Conservation (phyloP, 2,888 invertebrate genomes). For the Rhamnusium bicolor region DNA sequence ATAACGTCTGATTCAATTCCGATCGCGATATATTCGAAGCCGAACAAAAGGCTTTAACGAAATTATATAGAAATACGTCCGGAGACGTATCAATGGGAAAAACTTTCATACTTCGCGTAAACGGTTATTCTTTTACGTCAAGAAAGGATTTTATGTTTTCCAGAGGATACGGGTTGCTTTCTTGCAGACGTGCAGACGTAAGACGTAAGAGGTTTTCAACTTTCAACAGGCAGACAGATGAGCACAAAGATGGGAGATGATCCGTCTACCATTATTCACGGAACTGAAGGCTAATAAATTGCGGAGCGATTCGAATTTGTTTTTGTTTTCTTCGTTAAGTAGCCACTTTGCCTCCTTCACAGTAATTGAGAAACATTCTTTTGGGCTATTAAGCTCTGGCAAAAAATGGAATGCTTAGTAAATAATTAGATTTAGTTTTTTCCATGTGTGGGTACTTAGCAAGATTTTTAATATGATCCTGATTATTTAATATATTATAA, state of each 20-base stretch:
- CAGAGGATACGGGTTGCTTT: not conserved
- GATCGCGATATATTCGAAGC: constrained; percentile 19
- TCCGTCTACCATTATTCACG: constrained; percentile 29
- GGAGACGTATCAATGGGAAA: constrained; percentile 18
- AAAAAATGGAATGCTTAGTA: not conserved
- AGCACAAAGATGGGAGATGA: constrained; percentile 35
- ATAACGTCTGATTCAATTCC: constrained; percentile 48
- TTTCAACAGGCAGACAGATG: constrained; percentile 10
- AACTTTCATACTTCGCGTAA: constrained; percentile 5
- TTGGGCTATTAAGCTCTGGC: not conserved
- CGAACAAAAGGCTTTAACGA: constrained; percentile 14
- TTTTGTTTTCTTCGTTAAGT: constrained; percentile 27
- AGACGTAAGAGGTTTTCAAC: constrained; percentile 21
- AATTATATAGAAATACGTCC: constrained; percentile 13
- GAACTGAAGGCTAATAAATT: constrained; percentile 35
- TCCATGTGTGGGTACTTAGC: not conserved
- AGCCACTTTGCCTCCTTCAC: constrained; percentile 7
- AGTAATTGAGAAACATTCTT: constrained; percentile 19
- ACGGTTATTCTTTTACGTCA: constrained; percentile 30
- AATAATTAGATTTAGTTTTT: not conserved
- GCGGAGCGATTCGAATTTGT: constrained; percentile 17
- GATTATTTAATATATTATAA: too few species aligned
- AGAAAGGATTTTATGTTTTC: constrained; percentile 9
- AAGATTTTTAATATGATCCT: not conserved
- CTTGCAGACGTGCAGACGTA: constrained; percentile 22